A percentile compares a stretch with the other conserved stretches of the same genome.
Conservation (phyloP, 2,113 vertebrate genomes). For the Bettongia penicillata region DNA sequence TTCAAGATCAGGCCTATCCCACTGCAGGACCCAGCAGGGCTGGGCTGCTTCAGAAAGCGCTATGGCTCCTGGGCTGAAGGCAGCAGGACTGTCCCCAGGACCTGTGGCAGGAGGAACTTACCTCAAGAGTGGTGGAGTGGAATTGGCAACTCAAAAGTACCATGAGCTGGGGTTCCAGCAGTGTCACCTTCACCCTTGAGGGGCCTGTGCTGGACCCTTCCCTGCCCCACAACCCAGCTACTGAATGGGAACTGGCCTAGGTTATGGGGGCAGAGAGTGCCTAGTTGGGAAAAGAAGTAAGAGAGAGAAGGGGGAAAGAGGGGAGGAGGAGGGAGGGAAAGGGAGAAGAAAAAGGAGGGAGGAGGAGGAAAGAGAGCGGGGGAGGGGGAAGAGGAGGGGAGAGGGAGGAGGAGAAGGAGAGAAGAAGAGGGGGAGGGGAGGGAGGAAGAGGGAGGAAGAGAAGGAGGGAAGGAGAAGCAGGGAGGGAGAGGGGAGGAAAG, state of each 20-base stretch:
- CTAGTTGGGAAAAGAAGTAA: not conserved
- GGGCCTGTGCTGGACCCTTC: not conserved
- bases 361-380: too few species aligned
- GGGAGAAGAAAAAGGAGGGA: too few species aligned
- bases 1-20: not conserved
- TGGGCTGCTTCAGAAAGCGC: not conserved
- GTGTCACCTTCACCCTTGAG: too few species aligned
- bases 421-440: too few species aligned
- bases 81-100: not conserved
- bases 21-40: not conserved
- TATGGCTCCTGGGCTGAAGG: not conserved
- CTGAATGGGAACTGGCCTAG: not conserved
- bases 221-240: not conserved
- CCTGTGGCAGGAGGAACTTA: not conserved
- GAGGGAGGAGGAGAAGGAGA: too few species aligned
- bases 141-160: not conserved
- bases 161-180: not conserved
- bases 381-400: not conserved
- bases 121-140: not conserved
- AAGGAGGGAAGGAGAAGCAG: rapidly evolving
- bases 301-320: too few species aligned
- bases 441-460: too few species aligned
- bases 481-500: not conserved
- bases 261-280: not conserved
- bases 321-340: too few species aligned